These are phyloP conservation scores for Tachina grossa DNA, from an alignment of 2,888 invertebrate species.

Conservation along the genomic window DNA sequence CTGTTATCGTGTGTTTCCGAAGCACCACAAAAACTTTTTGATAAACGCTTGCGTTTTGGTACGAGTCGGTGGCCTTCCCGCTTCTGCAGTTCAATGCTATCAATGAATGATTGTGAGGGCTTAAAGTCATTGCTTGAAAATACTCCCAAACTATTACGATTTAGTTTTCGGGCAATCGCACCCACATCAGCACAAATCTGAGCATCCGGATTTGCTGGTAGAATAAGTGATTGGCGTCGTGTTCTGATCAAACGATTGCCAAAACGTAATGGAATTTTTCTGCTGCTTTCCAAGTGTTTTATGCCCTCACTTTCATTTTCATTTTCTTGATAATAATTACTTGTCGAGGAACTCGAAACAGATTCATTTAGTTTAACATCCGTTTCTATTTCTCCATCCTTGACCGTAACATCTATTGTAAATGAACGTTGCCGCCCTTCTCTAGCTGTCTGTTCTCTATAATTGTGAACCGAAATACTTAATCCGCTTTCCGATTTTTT, in stretches of 20 bases:
- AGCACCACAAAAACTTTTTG: constrained; percentile 77
- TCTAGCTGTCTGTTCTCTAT: constrained; percentile 50
- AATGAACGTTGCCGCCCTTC: constrained; percentile 72
- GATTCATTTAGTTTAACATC: constrained; percentile 33
- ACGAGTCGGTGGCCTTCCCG: constrained; percentile 43
- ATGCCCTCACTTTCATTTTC: constrained; percentile 68
- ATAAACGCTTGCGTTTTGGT: constrained; percentile 76
- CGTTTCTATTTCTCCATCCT: constrained; percentile 29
- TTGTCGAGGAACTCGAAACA: background rate
- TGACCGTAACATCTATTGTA: constrained; percentile 72
- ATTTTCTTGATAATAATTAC: constrained; percentile 2
- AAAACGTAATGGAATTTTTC: constrained; percentile 72
- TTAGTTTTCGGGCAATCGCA: constrained; percentile 8
- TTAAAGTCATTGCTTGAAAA: constrained; percentile 61
- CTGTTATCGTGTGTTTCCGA: constrained; percentile 55
- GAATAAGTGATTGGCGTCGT: constrained; percentile 76
- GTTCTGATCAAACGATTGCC: constrained; percentile 77
- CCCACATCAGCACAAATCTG: constrained; percentile 34
- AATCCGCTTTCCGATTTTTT: constrained; percentile 39
- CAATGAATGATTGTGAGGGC: constrained; percentile 79
- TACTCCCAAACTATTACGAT: constrained; percentile 63
- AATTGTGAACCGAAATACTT: constrained; percentile 71
- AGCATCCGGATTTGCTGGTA: constrained; percentile 63
- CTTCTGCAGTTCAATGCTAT: constrained; percentile 74
- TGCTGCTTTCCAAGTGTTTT: constrained; percentile 73